Evolutionary conservation across 2,113 vertebrate genomes (phyloP).

Genomic region (Equus przewalskii): DNA sequence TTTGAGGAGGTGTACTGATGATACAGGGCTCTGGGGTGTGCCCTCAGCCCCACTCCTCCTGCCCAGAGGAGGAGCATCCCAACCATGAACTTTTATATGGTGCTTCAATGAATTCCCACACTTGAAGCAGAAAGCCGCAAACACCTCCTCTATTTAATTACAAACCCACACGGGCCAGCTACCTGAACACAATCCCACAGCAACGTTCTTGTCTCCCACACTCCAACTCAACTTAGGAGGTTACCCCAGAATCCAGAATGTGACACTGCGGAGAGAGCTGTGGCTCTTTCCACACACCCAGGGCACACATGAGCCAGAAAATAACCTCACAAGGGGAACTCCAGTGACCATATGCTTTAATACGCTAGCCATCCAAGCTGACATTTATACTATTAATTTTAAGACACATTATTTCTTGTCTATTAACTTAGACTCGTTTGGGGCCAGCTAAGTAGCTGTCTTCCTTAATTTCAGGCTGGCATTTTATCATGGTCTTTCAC

Average conservation of each 20-base stretch:
- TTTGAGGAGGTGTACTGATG: accelerated
- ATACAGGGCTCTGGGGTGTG: too few relatives aligned
- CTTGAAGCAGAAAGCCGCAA: neutral
- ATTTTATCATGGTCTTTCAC: accelerated
- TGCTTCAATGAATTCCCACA: neutral
- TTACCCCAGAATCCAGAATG: neutral
- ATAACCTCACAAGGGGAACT: neutral
- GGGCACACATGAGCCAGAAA: accelerated
- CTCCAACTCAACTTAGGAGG: neutral
- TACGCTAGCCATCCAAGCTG: neutral
- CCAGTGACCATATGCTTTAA: neutral
- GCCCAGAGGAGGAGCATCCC: neutral
- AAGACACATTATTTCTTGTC: slow-evolving; percentile 70
- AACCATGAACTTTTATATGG: neutral
- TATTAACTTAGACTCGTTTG: neutral
- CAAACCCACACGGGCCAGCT: neutral
- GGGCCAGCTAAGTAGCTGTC: slow-evolving; percentile 47
- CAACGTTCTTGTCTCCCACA: too few relatives aligned
- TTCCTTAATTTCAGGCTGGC: neutral
- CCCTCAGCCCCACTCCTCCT: neutral
- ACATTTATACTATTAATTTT: slow-evolving; percentile 52
- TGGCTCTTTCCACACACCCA: accelerated
- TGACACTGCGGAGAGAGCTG: accelerated
- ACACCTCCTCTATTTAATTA: neutral
- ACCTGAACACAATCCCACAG: accelerated